Evolutionary conservation across 2,797 vertebrate genomes (phyloP), one percentile per base, ranked within the genome.

Genomic region (Potorous gilbertii): DNA sequence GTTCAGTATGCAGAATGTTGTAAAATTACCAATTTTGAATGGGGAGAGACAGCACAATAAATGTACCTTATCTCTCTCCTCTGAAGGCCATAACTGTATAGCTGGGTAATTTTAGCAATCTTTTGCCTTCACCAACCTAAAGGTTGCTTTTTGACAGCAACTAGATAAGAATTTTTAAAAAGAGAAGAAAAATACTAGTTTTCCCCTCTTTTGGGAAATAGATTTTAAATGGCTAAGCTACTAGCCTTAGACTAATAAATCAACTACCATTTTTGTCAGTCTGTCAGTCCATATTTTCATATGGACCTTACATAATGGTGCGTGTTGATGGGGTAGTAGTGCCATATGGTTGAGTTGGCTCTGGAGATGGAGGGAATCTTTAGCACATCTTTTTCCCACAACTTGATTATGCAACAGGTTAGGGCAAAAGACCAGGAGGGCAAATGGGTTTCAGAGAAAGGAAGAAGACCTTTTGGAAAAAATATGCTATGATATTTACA

Each of bases 41-140:
- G 98, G 98, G 98, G 98, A 99, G 98, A 99, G 98, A 99, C 98
- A 99, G 98, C 99, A 99, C 99, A 99, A 99, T 99, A 99, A 98
- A 99, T 98, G 98, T 98, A 98, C 98, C 98, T 99, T 98, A 98
- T 98, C 98, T 99, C 98, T 98, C 98, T 97, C 97, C 97, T 96
- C 98, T 98, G 98, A 98, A 99, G 98, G 98, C 98, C 98, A 94
- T 98, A 98, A 98, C 98, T 98, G 96, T 98, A 98, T 92, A 98
- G 98, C 97, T 98, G 98, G 98, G 98, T 98, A 98, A 98, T 98
- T 98, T 98, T 98, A 98, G 98, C 98, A 98, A 96, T 97, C 97
- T 98, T 98, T 98, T 98, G 98, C 98, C 98, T 99, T 99, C 98
- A 98, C 98, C 98, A 98, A 98, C 98, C 98, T 98, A 98, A 97